Base-by-base conservation (phyloP, 2,888 invertebrate genomes). In the Ormyrus thymus region DNA sequence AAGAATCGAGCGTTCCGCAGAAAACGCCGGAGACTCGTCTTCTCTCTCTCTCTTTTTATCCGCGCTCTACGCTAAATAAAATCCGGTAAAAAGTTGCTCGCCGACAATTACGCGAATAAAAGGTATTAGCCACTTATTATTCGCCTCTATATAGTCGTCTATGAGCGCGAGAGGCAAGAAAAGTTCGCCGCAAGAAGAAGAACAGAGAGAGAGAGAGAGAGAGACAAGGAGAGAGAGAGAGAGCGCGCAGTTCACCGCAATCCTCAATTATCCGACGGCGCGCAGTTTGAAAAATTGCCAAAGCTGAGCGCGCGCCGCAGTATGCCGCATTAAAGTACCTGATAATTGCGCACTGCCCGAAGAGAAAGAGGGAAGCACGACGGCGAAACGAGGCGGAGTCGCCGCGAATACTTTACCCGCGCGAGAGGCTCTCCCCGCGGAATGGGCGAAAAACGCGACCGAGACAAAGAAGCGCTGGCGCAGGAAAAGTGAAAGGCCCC, bases 301-400 rank as follows among this genome's bases (percentile, higher is more conserved):
- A 62, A 79, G 75, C 73, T 58, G n/a, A 9, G 9, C 59, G 71
- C 53, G 58, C 56, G 13, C 29, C 58, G 81, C 82, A 81, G 83
- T 84, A 84, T 82, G 66, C 82, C 83, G 82, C 83, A 85, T 85
- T 84, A 85, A 85, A 81, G 84, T 86, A 84, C 83, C 86, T 87
- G 87, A 89, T 88, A 88, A 88, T 89, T 87, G 87, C 84, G 84
- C 84, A 84, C 84, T 83, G 84, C 83, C 80, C 84, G 84, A 86
- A 86, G 86, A 85, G 86, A 86, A 86, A 88, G 86, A 84, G 83
- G 87, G 87, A 86, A 84, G 87, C 86, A 85, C 85, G 83, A 76
- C 68, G 73, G 77, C 69, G 73, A 72, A 62, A 48, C 66, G 80
- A 76, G 79, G 75, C 75, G 75, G 79, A 79, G 79, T 61, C 62